phyloP scores from a whole-genome alignment of 2,113 vertebrate species.

The Lophochroa leadbeateri region DNA sequence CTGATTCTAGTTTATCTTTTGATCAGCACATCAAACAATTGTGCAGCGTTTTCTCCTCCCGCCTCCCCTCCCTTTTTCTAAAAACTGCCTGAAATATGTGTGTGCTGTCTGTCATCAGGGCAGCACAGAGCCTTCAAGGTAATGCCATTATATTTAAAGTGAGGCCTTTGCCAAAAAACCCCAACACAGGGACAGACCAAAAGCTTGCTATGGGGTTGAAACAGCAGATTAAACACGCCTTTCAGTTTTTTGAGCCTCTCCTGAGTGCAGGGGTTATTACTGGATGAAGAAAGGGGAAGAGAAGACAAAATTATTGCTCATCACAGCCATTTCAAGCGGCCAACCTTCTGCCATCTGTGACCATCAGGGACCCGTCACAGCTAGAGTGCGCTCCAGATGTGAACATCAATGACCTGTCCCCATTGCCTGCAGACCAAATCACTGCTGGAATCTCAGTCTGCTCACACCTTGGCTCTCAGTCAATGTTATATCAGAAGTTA shows the following conservation, averaged over 20 bases:
- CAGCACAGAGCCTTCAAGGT: background rate
- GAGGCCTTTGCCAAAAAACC: background rate
- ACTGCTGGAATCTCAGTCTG: background rate
- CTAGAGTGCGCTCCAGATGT: background rate
- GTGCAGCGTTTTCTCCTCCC: background rate
- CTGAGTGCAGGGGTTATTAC: background rate
- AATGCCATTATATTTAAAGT: background rate
- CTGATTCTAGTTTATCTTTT: constrained; percentile 59
- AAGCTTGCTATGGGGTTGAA: background rate
- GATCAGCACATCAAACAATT: constrained; percentile 64
- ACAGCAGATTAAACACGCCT: background rate
- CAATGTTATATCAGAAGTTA: background rate
- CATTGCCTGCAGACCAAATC: background rate
- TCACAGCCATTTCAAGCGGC: background rate
- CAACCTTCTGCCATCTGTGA: background rate
- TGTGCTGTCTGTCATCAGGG: background rate
- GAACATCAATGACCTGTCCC: background rate
- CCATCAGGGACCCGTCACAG: background rate
- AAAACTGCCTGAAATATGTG: background rate
- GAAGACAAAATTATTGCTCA: background rate
- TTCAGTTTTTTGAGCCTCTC: background rate
- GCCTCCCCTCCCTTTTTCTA: background rate
- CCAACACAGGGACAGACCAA: background rate
- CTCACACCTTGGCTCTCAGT: background rate
- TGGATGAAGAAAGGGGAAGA: background rate